Conservation (phyloP, 92 coral and sea anemone species). For the Palythoa grandis region DNA sequence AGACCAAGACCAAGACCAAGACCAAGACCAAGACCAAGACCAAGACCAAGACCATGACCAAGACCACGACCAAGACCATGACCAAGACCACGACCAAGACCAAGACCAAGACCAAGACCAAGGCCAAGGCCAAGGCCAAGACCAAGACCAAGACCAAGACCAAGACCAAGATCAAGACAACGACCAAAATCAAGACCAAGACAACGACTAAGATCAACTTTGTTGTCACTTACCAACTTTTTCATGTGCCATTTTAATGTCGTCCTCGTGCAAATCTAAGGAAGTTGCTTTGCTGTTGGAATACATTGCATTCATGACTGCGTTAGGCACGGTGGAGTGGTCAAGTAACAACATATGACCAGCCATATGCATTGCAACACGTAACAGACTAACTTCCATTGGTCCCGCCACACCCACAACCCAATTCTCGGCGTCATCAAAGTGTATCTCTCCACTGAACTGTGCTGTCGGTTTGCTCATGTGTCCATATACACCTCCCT, state of each 20-base stretch:
- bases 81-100: background rate
- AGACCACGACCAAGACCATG: background rate
- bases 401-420: background rate
- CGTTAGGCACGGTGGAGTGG: slow-evolving; percentile 56
- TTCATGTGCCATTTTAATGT: slow-evolving; percentile 54
- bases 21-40: background rate
- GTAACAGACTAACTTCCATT: slow-evolving; percentile 37
- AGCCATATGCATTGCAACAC: slow-evolving; percentile 81
- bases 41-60: background rate
- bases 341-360: slow-evolving; percentile 82
- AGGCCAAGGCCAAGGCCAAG: background rate
- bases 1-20: background rate
- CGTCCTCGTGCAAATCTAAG: slow-evolving; percentile 59
- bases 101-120: background rate
- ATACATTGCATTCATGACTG: slow-evolving; percentile 65
- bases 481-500: slow-evolving; percentile 67
- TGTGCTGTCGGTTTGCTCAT: slow-evolving; percentile 60
- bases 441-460: slow-evolving; percentile 78
- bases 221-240: slow-evolving; percentile 60
- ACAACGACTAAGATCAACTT: background rate
- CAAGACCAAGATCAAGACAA: background rate
- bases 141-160: background rate
- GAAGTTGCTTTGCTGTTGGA: background rate
- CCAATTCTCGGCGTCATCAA: slow-evolving; percentile 86
- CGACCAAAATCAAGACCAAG: background rate